phyloP scores from a whole-genome alignment of 2,113 vertebrate genomes.

The Acinonyx jubatus region DNA sequence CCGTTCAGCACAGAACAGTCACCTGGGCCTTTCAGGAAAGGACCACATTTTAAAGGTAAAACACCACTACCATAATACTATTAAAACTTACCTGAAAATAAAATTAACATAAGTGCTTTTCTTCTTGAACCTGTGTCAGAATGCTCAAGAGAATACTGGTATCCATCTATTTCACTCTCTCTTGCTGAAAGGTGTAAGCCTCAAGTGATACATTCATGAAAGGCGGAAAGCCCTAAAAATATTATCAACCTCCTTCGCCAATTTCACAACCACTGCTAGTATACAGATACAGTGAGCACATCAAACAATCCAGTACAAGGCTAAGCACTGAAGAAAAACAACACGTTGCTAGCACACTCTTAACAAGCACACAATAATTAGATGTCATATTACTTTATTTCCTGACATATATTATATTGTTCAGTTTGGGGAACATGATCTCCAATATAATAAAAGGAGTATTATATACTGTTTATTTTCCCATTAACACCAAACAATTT shows the following conservation, averaged over 20 bases:
- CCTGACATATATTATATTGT: constrained; percentile 69
- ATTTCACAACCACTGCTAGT: constrained; percentile 47
- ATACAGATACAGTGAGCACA: constrained; percentile 29
- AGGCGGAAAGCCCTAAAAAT: constrained; percentile 66
- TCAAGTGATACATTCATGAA: constrained; percentile 66
- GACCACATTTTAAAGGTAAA: constrained; percentile 71
- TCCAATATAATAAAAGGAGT: constrained; percentile 57
- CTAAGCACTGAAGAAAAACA: constrained; percentile 18
- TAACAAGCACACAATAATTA: constrained; percentile 52
- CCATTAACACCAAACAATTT: constrained; percentile 56
- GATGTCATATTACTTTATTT: constrained; percentile 72
- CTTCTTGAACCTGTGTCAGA: constrained; percentile 67
- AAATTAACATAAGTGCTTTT: constrained; percentile 76
- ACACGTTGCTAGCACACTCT: background rate
- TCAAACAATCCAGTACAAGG: background rate
- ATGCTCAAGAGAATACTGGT: constrained; percentile 64
- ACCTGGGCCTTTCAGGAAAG: constrained; percentile 61
- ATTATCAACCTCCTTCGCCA: constrained; percentile 43
- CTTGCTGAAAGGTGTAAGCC: constrained; percentile 73
- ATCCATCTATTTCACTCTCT: constrained; percentile 70
- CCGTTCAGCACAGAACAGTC: background rate
- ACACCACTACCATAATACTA: constrained; percentile 71
- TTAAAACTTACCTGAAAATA: constrained; percentile 73
- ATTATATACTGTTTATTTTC: constrained; percentile 64
- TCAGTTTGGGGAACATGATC: constrained; percentile 67